Conservation (phyloP, 2,113 vertebrate species). For the Platysteira castanea region DNA sequence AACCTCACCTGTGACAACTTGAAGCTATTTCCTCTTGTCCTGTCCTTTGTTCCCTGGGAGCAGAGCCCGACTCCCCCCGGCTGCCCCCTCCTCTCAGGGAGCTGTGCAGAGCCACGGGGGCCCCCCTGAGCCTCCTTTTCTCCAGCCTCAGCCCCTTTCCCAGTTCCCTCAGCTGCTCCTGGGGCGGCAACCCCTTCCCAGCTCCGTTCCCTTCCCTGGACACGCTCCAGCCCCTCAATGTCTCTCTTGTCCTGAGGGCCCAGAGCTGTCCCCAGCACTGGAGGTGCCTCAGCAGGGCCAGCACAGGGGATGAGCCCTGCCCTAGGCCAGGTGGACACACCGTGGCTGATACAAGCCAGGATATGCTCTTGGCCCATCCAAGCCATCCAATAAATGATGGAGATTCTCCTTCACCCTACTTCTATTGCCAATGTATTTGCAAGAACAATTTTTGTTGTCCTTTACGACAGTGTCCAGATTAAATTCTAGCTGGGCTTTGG, state of each 20-base stretch:
- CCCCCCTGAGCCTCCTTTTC: neutral
- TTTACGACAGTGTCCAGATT: neutral
- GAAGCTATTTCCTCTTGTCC: neutral
- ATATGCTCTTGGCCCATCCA: neutral
- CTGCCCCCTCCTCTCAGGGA: neutral
- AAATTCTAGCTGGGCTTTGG: neutral
- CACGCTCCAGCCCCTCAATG: neutral
- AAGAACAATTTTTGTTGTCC: neutral
- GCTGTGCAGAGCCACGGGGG: neutral
- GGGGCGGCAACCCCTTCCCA: neutral
- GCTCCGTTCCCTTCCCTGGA: neutral
- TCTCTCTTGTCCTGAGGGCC: neutral
- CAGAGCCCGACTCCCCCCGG: rapidly evolving
- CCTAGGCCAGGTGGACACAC: neutral
- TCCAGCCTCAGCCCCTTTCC: neutral
- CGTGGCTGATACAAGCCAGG: neutral
- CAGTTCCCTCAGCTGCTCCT: neutral
- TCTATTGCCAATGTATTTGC: neutral
- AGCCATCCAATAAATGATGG: neutral
- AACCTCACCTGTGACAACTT: rapidly evolving
- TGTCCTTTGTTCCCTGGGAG: neutral
- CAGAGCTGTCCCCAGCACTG: neutral
- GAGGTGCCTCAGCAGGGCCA: neutral
- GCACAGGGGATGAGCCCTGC: neutral
- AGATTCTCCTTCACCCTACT: neutral